Conservation (phyloP, 2,797 vertebrate genomes). For the Natrix natrix region DNA sequence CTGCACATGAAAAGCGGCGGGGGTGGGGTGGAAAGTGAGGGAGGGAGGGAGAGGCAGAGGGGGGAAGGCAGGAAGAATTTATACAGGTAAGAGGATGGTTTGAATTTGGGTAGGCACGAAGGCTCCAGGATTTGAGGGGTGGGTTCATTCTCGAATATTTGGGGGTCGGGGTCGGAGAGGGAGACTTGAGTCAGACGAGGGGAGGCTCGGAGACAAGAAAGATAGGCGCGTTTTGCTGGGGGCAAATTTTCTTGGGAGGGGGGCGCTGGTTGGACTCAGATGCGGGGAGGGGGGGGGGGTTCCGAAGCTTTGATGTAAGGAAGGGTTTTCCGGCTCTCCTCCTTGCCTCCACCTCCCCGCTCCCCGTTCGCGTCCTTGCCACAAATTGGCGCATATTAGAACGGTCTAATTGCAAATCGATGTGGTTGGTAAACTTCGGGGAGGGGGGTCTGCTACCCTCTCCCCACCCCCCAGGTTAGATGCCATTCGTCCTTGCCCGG, state of each 20-base stretch:
- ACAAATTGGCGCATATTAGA: constrained; percentile 73
- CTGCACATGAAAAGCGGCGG: background rate
- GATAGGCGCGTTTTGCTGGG: background rate
- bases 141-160: background rate
- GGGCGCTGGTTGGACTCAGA: background rate
- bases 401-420: constrained; percentile 89
- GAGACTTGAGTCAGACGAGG: background rate
- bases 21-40: no score
- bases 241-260: background rate
- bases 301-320: constrained; percentile 71
- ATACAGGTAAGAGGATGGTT: background rate
- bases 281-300: background rate
- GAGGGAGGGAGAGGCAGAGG: background rate
- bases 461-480: no score
- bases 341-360: background rate
- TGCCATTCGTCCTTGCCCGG: background rate
- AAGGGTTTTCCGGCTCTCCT: background rate
- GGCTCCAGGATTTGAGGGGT: background rate
- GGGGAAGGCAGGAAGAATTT: background rate
- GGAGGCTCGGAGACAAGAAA: background rate
- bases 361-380: constrained; percentile 26
- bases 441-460: constrained; percentile 55
- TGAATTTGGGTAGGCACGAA: background rate
- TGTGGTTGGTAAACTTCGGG: constrained; percentile 77
- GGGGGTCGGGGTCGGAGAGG: fast-evolving